Evolutionary conservation across 2,888 invertebrate genomes (phyloP).

Genomic region (Phengaris alcon): DNA sequence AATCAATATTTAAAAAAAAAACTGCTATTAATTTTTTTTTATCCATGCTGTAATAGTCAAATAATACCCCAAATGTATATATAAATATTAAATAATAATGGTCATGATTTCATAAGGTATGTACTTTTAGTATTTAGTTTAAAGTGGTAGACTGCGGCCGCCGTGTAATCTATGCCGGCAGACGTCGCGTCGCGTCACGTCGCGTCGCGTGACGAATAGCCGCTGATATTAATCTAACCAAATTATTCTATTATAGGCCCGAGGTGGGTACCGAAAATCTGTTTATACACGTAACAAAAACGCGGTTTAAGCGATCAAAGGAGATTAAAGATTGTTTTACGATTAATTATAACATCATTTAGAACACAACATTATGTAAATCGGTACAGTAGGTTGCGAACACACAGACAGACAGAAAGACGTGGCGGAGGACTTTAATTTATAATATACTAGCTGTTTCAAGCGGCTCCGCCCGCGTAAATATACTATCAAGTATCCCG

Average conservation of each 20-base stretch:
- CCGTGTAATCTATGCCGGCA: background rate
- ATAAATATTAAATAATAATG: too few species aligned
- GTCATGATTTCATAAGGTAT: background rate
- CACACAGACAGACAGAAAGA: too few species aligned
- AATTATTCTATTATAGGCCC: slow-evolving; percentile 21
- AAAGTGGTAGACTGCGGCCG: background rate
- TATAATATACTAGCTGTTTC: too few species aligned
- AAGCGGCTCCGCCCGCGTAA: too few species aligned
- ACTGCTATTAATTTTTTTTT: too few species aligned
- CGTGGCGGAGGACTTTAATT: too few species aligned
- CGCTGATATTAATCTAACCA: slow-evolving; percentile 21
- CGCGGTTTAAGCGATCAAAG: background rate
- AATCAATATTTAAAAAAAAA: too few species aligned
- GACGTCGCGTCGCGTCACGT: background rate
- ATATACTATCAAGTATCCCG: too few species aligned
- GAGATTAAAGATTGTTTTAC: background rate
- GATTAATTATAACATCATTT: background rate
- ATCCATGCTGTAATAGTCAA: too few species aligned
- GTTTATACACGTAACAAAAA: slow-evolving; percentile 7
- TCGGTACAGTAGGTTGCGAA: too few species aligned
- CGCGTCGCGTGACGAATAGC: slow-evolving; percentile 23
- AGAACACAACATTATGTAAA: too few species aligned
- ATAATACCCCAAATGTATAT: too few species aligned
- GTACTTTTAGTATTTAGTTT: background rate
- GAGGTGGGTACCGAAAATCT: slow-evolving; percentile 7